Base-by-base conservation (phyloP, 2,797 vertebrate genomes). In the Dendrocincla tyrannina region DNA sequence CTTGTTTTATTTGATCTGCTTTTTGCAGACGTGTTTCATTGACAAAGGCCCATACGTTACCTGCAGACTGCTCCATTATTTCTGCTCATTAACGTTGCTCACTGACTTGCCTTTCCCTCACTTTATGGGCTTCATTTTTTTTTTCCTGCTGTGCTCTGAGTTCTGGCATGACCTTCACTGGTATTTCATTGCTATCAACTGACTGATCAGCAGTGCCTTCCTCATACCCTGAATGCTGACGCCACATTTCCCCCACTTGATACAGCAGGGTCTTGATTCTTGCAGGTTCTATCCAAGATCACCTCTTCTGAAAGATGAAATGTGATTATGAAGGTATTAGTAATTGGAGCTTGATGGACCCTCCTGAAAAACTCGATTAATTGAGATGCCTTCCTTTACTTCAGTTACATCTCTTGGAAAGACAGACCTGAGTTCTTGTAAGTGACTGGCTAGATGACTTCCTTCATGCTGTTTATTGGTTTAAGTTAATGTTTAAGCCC, bases 61-160 rank as follows among this genome's bases (percentile, higher is more conserved):
- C 62, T 87, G 70, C 62, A 75, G 53, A 32, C 53, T 82, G 60
- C 44, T 78, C 28, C 13, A 2, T 68, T 67, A 10, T 56, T 92
- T 74, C 69, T 81, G 23, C 49, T 74, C 15, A 1, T 73, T 77
- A 63, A 37, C 42, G 11, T 46, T 67, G 44, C 63, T 23, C 2
- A 1, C 22, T 35, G 32, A 13, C 24, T 68, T 59, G 62, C 60
- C 52, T 66, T 88, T 46, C 52, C 39, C 15, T 79, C 27, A 27
- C n/a, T 85, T 80, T 10, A n/a, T 14, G 56, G 73, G 7, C 55
- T 78, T 53, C 3, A 10, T 10, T 67, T 41, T 60, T 33, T 44
- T 8, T 9, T 17, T 12, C 19, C 50, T 52, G 22, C 46, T 56
- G 68, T 0, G 0, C 28, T 76, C 23, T 1, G 5, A 81, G 44